Percentiles rank a stretch among this genome's conserved stretches.
Conservation (phyloP, 2,113 vertebrate species). For the Phoxinus phoxinus region DNA sequence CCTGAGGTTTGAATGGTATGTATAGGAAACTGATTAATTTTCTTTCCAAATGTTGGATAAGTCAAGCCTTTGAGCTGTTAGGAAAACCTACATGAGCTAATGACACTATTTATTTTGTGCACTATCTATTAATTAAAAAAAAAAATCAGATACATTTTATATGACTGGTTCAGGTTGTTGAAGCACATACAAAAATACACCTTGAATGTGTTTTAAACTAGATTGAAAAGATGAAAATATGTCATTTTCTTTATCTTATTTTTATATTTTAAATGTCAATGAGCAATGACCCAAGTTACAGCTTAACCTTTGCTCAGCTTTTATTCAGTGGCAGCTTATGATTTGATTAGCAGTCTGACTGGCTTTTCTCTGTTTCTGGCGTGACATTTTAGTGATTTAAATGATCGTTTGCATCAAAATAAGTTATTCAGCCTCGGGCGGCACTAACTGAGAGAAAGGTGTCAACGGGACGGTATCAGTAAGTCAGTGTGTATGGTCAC, state of each 20-base stretch:
- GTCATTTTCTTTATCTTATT: neutral
- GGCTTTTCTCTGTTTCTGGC: neutral
- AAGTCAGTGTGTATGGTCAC: constrained; percentile 46
- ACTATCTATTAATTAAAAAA: too few species aligned
- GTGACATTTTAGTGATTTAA: neutral
- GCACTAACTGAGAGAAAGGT: constrained; percentile 9
- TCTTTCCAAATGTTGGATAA: too few species aligned
- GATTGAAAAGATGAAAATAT: neutral
- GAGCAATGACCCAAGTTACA: neutral
- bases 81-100: too few species aligned
- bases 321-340: neutral
- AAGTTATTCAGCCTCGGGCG: constrained; percentile 30
- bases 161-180: too few species aligned
- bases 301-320: neutral
- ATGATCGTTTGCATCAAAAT: constrained; percentile 12
- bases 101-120: too few species aligned
- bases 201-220: neutral
- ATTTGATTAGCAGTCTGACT: neutral
- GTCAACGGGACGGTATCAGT: constrained; percentile 42
- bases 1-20: too few species aligned
- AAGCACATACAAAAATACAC: neutral
- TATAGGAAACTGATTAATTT: too few species aligned
- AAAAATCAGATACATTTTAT: too few species aligned
- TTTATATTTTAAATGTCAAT: neutral
- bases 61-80: too few species aligned